phyloP scores from a whole-genome alignment of 2,888 invertebrate genomes.

The Amphimallon solstitiale region DNA sequence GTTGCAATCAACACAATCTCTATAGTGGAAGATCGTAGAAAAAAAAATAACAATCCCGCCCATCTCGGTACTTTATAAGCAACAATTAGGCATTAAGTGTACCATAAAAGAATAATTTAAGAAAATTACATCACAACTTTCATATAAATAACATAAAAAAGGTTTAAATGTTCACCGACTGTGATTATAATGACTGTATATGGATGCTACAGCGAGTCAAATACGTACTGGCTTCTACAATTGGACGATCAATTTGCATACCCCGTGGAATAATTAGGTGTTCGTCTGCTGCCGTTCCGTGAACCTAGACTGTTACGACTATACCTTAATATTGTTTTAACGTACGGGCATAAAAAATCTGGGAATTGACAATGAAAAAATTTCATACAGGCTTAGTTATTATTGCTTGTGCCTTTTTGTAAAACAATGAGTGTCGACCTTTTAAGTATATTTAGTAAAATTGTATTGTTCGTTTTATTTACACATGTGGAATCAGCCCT shows the following conservation, averaged over 20 bases:
- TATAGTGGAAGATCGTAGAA: neutral
- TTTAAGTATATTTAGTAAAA: no score
- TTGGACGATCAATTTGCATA: conserved; percentile 17
- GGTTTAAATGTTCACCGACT: conserved; percentile 37
- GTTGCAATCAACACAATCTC: neutral
- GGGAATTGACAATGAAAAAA: no score
- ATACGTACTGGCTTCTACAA: neutral
- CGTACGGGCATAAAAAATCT: neutral
- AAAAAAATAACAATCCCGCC: conserved; percentile 14
- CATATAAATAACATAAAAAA: conserved; percentile 45
- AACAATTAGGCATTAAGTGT: conserved; percentile 49
- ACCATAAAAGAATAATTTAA: conserved; percentile 49
- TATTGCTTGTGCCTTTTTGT: no score
- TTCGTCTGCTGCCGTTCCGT: neutral
- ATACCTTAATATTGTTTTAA: neutral
- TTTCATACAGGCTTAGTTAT: no score
- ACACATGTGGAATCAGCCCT: no score
- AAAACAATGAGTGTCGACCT: no score
- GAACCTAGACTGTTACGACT: neutral
- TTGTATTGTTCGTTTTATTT: no score
- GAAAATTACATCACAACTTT: conserved; percentile 47
- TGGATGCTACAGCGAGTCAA: conserved; percentile 33
- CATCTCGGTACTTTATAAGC: conserved; percentile 45
- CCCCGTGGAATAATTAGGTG: neutral
- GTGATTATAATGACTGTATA: conserved; percentile 44